Evolutionary conservation across 2,888 invertebrate genomes (phyloP).

Genomic region (Pandemis heparana): DNA sequence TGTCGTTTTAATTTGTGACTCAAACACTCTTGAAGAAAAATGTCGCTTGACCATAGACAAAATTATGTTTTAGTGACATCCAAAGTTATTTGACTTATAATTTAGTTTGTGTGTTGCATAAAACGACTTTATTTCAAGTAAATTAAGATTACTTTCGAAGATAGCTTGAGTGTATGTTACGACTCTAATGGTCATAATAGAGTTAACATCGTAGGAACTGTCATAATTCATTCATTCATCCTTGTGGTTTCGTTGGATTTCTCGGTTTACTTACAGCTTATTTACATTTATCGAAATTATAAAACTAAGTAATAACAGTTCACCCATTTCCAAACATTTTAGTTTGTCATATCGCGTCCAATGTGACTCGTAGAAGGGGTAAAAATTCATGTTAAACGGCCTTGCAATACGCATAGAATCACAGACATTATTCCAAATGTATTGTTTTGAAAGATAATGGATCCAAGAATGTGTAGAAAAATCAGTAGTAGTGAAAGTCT

Average conservation of each 20-base stretch:
- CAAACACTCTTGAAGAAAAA: not conserved
- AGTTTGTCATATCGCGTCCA: conserved; percentile 44
- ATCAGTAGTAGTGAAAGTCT: conserved; percentile 84
- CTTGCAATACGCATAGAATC: conserved; percentile 72
- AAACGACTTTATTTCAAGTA: not conserved
- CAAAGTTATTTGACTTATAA: not conserved
- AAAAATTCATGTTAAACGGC: conserved; percentile 72
- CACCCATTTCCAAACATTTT: conserved; percentile 24
- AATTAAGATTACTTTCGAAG: not conserved
- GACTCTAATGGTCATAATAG: not conserved
- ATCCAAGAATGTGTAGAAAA: conserved; percentile 86
- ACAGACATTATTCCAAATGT: conserved; percentile 79
- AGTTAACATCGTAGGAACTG: conserved; percentile 38
- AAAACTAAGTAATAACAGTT: conserved; percentile 24
- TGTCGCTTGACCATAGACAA: conserved; percentile 28
- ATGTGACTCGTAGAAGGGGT: conserved; percentile 61
- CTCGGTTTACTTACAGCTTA: conserved; percentile 42
- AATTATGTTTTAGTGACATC: conserved; percentile 1
- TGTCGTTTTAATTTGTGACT: conserved; percentile 15
- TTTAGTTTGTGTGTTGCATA: not conserved
- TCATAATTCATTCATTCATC: conserved; percentile 43
- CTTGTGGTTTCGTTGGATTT: conserved; percentile 42
- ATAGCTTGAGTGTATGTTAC: conserved; percentile 4
- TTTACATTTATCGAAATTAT: conserved; percentile 43
- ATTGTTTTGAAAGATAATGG: conserved; percentile 84